Evolutionary conservation across 2,113 vertebrate species (phyloP), one percentile per base, ranked within the genome.

Genomic region (Dicentrarchus labrax): DNA sequence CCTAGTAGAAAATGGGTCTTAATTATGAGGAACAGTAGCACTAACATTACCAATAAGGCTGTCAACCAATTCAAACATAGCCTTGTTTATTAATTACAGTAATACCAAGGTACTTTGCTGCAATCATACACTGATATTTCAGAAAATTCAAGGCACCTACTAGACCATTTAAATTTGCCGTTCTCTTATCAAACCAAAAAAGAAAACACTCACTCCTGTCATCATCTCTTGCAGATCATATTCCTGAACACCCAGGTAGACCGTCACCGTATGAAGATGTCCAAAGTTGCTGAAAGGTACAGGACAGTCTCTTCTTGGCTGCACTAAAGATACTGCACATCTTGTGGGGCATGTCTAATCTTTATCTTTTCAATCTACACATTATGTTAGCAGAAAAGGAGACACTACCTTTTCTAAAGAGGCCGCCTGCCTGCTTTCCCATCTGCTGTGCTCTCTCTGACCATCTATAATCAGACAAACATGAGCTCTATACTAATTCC

Each of bases 201-300:
- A 41, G 41, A 50, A 68, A 51, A 57, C 61, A 10, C 13, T 70
- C 68, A 72, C 62, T 43, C 80, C 87, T 75, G 15, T 72, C 16
- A 0, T 71, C 7, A 60, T 3, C 53, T 69, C 24, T 53, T 82
- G 69, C 95, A 99, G 98, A 99, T 99, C 92, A 80, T 94, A 53
- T 99, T 99, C 94, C 95, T 99, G 93, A 98, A 97, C 68, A 82
- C 95, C 54, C 98, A 99, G 94, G 95, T 99, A 51, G 98, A 99
- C 90, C 96, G 98, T 81, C 98, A 99, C 93, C 97, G 98, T 95
- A 96, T 99, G 96, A 99, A 99, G 96, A 98, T 99, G 98, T 99
- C 98, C 81, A 99, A 99, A 96, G 98, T 99, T 84, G 98, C 98
- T 86, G 98, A 99, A 91, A 99, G 98, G 98, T 99, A 95, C 80